A percentile compares a stretch with the other conserved stretches of the same genome.
phyloP scores from a whole-genome alignment of 2,113 vertebrate species.

The Taxidea taxus region DNA sequence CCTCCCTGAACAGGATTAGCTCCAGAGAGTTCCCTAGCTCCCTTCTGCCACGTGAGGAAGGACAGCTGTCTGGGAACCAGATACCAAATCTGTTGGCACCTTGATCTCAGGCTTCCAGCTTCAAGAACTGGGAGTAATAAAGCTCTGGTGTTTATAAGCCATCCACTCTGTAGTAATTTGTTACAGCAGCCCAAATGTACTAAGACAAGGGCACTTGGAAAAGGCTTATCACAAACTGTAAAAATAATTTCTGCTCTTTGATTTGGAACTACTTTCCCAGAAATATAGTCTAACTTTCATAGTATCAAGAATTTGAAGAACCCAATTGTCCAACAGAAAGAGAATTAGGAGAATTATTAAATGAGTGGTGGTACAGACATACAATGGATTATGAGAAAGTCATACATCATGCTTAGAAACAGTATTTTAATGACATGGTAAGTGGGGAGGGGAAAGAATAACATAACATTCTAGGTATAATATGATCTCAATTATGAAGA shows the following conservation, averaged over 20 bases:
- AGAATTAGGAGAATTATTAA: neutral
- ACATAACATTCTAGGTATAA: neutral
- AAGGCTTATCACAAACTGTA: neutral
- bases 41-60: neutral
- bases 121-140: neutral
- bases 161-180: neutral
- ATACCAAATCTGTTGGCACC: neutral
- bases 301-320: constrained; percentile 15
- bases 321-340: neutral
- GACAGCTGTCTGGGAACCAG: neutral
- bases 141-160: neutral
- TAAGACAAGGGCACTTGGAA: neutral
- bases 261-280: constrained; percentile 7
- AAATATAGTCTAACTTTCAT: neutral
- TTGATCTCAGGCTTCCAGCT: neutral
- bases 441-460: neutral
- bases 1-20: neutral
- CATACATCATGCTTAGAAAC: neutral
- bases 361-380: neutral
- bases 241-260: neutral
- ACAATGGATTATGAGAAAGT: neutral
- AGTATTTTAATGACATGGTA: constrained; percentile 30
- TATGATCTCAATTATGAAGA: constrained; percentile 29
- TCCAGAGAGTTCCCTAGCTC: neutral
- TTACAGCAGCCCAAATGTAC: neutral